These are phyloP conservation scores for Orchestia grillus DNA, from an alignment of 1,140 invertebrate genomes.

Conservation along the genomic window DNA sequence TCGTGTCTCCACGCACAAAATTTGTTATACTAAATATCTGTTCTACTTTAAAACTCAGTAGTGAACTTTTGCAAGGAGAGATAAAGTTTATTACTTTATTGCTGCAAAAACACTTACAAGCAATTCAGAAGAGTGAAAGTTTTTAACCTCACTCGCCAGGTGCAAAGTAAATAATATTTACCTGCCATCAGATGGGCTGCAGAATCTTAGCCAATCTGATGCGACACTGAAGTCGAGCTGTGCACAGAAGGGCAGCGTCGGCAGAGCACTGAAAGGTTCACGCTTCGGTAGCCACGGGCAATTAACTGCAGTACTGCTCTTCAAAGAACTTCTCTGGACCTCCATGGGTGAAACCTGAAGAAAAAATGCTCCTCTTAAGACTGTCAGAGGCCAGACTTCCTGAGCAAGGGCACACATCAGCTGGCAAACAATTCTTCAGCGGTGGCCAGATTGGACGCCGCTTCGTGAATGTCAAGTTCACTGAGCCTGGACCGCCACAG, in stretches of 20 bases:
- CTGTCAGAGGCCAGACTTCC: neutral
- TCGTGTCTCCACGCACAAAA: neutral
- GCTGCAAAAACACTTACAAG: neutral
- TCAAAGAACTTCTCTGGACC: neutral
- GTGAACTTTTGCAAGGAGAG: neutral
- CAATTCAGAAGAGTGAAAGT: neutral
- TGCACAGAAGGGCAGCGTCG: neutral
- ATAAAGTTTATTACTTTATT: neutral
- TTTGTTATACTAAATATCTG: neutral
- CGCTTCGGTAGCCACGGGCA: neutral
- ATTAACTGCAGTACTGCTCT: slow-evolving; percentile 7
- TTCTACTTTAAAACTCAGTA: neutral
- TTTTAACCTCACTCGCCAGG: neutral
- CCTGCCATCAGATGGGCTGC: neutral
- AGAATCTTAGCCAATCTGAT: neutral
- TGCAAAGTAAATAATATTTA: neutral
- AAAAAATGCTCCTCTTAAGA: slow-evolving; percentile 2
- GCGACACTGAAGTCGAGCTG: neutral
- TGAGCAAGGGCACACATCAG: slow-evolving; percentile 5
- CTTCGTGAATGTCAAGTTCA: neutral
- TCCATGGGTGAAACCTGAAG: neutral
- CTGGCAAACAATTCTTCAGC: neutral
- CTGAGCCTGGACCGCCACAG: neutral
- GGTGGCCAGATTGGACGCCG: neutral
- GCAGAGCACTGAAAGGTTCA: neutral